phyloP scores from a whole-genome alignment of 2,888 invertebrate species.

The Habroteleia sp. region DNA sequence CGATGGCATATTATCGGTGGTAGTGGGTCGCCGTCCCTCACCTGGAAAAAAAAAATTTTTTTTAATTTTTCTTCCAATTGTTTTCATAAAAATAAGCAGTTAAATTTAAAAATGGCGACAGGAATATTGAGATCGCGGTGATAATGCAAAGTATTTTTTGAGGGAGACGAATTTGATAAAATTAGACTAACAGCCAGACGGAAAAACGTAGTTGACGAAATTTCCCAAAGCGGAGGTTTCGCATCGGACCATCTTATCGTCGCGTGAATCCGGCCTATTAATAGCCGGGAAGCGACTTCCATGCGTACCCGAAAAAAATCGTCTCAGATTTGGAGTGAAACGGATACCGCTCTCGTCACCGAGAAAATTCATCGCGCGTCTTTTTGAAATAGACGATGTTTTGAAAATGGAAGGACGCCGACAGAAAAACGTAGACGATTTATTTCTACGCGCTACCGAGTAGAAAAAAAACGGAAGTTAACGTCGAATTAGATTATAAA shows the following conservation, averaged over 20 bases:
- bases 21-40: conserved; percentile 88
- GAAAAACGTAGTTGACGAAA: conserved; percentile 50
- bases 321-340: conserved; percentile 31
- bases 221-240: conserved; percentile 52
- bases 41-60: conserved; percentile 81
- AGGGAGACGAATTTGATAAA: conserved; percentile 16
- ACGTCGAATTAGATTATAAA: no score
- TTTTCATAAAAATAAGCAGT: no score
- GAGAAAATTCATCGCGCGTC: neutral
- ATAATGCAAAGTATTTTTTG: conserved; percentile 15
- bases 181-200: conserved; percentile 42
- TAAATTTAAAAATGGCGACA: no score
- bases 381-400: neutral
- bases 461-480: no score
- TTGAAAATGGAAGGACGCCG: neutral
- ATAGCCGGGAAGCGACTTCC: conserved; percentile 34
- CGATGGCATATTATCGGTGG: conserved; percentile 90
- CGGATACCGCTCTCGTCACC: neutral
- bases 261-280: conserved; percentile 44
- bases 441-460: no score
- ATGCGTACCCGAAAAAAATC: conserved; percentile 25
- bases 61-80: neutral
- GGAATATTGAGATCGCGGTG: neutral
- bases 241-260: conserved; percentile 46
- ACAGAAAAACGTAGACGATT: no score